Base-by-base conservation (phyloP, 2,113 vertebrate species). In the Rhinoderma darwinii region DNA sequence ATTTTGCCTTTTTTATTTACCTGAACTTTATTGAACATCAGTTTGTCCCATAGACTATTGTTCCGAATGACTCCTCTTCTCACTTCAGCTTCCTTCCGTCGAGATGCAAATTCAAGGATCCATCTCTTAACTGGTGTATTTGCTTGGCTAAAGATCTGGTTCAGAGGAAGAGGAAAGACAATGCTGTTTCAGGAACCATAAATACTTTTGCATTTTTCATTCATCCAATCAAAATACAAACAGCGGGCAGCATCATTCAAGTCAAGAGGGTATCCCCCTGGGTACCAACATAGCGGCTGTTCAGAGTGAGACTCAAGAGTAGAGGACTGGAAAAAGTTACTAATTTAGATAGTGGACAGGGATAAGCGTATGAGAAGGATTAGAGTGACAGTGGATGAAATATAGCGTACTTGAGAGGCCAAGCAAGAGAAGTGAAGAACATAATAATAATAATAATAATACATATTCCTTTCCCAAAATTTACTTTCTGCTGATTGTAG, bases 21-120 rank as follows among this genome's bases (percentile, higher is more conserved):
- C 94, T 96, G 95, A 87, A 96, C 94, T 91, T 95, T 96, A 77
- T 95, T 94, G 80, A 96, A 96, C 88, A 96, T 94, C 32, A 96
- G 90, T 11, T 93, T 95, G 74, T 96, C 95, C 95, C 95, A 96
- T 84, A 96, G 54, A 7, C 95, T 96, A 35, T 96, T 92, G 0
- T 95, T 96, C 41, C 95, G 90, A 59, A 96, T 94, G 78, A 96
- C 93, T 43, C 95, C 95, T 0, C 93, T 94, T 66, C 84, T 92
- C 35, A 96, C 93, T 88, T 96, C 95, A 0, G 94, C 94, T 77
- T 95, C 94, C 87, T 96, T 96, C 87, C 95, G 84, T 17, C 77
- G 93, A 0, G 94, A 95, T 0, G 95, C 95, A 25, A 96, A 96
- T 87, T 96, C 95, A 90, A 96, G 92, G 4, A 95, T 82, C 95